Evolutionary conservation across 2,797 vertebrate genomes (phyloP).

Genomic region (Lagocephalus sceleratus): DNA sequence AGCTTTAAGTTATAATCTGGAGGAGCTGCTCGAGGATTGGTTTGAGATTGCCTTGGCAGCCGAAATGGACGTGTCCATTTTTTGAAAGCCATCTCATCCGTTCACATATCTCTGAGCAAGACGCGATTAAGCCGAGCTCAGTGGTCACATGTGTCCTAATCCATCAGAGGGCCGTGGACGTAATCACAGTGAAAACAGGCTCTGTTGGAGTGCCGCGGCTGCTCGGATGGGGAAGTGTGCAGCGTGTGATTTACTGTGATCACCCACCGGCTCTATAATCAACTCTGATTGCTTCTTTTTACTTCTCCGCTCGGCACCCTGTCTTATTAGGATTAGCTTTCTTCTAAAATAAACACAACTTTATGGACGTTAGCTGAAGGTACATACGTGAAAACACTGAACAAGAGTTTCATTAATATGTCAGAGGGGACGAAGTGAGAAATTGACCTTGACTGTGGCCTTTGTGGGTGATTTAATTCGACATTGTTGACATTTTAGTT

Average conservation of each 20-base stretch:
- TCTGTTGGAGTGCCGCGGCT: slow-evolving; percentile 28
- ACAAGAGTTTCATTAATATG: too few relatives aligned
- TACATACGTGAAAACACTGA: too few relatives aligned
- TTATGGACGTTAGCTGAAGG: background rate
- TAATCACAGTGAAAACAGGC: slow-evolving; percentile 49
- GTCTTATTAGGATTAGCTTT: slow-evolving; percentile 67
- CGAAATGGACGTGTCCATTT: slow-evolving; percentile 9
- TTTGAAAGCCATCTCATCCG: slow-evolving; percentile 29
- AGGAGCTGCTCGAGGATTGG: slow-evolving; percentile 4
- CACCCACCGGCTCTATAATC: slow-evolving; percentile 62
- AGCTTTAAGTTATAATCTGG: too few relatives aligned
- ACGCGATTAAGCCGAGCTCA: slow-evolving; percentile 40
- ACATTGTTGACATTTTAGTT: too few relatives aligned
- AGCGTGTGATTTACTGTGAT: slow-evolving; percentile 58
- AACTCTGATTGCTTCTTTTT: slow-evolving; percentile 66
- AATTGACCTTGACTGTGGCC: too few relatives aligned
- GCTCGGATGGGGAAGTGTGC: slow-evolving; percentile 30
- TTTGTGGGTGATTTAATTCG: too few relatives aligned
- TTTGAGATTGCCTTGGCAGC: slow-evolving; percentile 12
- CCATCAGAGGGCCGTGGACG: slow-evolving; percentile 40
- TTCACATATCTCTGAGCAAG: slow-evolving; percentile 12
- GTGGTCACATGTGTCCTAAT: slow-evolving; percentile 41
- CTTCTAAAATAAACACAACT: slow-evolving; percentile 58
- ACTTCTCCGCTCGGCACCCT: slow-evolving; percentile 47
- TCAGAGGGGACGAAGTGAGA: too few relatives aligned